Conservation (phyloP, 2,113 vertebrate genomes). For the Gnathonemus longibarbis region DNA sequence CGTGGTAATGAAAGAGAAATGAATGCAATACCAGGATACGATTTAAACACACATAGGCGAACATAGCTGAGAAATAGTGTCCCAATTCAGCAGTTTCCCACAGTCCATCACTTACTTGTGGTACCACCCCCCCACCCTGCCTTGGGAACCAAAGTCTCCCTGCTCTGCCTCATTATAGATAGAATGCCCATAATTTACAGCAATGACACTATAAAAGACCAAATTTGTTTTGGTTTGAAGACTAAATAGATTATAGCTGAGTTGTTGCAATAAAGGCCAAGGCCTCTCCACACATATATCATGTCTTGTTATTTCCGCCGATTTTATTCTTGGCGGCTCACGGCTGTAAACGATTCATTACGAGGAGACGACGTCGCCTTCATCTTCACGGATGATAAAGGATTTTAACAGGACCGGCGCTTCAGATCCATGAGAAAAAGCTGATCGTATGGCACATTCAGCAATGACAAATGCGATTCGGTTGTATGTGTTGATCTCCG, state of each 20-base stretch:
- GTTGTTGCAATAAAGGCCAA: constrained; percentile 37
- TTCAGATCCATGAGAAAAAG: not conserved
- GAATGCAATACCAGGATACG: not conserved
- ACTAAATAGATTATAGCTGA: constrained; percentile 54
- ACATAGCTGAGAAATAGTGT: constrained; percentile 39
- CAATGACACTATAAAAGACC: constrained; percentile 33
- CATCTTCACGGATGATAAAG: constrained; percentile 15
- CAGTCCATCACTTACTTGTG: constrained; percentile 49
- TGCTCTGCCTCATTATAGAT: constrained; percentile 40
- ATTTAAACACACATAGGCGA: constrained; percentile 22
- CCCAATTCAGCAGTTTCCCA: constrained; percentile 46
- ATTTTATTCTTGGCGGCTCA: constrained; percentile 30
- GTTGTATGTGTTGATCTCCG: not conserved
- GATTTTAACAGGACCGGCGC: constrained; percentile 5
- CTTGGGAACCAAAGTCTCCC: constrained; percentile 51
- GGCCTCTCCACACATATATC: constrained; percentile 44
- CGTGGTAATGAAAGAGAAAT: not conserved
- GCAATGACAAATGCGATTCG: not conserved
- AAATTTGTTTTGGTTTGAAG: constrained; percentile 52
- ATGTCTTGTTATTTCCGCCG: constrained; percentile 27
- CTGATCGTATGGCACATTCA: not conserved
- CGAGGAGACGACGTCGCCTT: constrained; percentile 13
- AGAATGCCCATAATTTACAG: constrained; percentile 39
- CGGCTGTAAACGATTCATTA: constrained; percentile 30
- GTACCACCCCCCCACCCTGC: constrained; percentile 1